phyloP scores from a whole-genome alignment of 2,888 invertebrate genomes.

The Aporophyla nigra region DNA sequence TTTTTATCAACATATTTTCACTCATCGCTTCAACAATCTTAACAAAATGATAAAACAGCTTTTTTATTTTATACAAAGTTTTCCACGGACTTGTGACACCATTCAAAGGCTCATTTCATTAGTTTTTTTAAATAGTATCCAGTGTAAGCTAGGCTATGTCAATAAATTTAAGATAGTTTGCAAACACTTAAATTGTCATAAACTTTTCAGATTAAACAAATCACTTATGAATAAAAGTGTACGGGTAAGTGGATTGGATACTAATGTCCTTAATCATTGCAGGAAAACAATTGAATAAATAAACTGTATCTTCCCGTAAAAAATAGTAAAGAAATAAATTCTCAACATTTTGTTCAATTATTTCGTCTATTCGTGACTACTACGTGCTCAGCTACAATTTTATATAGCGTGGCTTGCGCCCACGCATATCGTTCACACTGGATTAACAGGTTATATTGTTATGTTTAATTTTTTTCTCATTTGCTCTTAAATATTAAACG shows the following conservation, averaged over 20 bases:
- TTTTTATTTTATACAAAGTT: not conserved
- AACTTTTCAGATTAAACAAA: not conserved
- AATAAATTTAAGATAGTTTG: not conserved
- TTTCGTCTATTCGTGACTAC: slow-evolving; percentile 78
- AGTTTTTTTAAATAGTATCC: not conserved
- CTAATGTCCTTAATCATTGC: not conserved
- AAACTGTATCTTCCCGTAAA: not conserved
- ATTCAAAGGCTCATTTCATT: not conserved
- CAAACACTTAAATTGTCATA: not conserved
- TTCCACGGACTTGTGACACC: not conserved
- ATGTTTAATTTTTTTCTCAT: slow-evolving; percentile 61
- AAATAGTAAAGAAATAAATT: not conserved
- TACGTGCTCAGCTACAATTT: slow-evolving; percentile 74
- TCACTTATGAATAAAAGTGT: not conserved
- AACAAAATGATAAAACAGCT: fast-evolving
- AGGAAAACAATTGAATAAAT: not conserved
- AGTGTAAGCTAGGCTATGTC: not conserved
- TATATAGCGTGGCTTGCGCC: slow-evolving; percentile 81
- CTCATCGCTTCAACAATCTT: not conserved
- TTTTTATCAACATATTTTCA: slow-evolving; percentile 23
- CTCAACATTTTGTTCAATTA: slow-evolving; percentile 74
- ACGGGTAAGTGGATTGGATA: not conserved
- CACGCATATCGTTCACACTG: slow-evolving; percentile 78
- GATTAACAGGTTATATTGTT: slow-evolving; percentile 73
- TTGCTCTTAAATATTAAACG: slow-evolving; percentile 67